Conservation (phyloP, 2,888 invertebrate genomes). For the Philonicus albiceps region DNA sequence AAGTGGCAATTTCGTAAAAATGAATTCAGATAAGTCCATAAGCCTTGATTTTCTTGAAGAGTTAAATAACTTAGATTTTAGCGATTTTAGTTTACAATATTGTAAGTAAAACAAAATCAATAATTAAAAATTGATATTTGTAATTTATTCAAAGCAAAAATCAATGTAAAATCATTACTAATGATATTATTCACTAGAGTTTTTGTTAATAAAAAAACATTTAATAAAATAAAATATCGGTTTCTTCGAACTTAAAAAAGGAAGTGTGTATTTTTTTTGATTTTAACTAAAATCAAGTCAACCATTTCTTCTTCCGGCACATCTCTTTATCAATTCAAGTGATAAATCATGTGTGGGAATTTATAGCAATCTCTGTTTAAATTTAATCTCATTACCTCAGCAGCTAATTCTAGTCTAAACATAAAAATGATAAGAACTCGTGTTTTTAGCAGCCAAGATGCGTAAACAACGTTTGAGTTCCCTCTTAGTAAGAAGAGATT, state of each 20-base stretch:
- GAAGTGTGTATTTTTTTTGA: not conserved
- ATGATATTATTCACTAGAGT: too few relatives aligned
- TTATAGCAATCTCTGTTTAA: not conserved
- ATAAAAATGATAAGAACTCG: not conserved
- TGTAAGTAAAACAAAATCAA: too few relatives aligned
- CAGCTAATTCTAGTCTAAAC: not conserved
- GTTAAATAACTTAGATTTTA: too few relatives aligned
- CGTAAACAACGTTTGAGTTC: not conserved
- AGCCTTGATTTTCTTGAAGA: not conserved
- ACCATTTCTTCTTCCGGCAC: not conserved
- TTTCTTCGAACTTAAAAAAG: not conserved
- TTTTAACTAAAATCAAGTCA: not conserved
- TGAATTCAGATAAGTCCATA: not conserved
- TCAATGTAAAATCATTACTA: too few relatives aligned
- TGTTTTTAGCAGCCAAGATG: not conserved
- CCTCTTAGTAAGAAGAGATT: not conserved
- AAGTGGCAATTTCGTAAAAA: not conserved
- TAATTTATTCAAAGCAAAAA: too few relatives aligned
- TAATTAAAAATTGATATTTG: too few relatives aligned
- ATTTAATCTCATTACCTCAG: not conserved
- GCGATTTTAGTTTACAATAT: too few relatives aligned
- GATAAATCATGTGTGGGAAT: not conserved
- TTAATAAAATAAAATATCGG: not conserved
- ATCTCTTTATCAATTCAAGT: not conserved
- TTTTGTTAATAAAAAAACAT: too few relatives aligned